These are phyloP conservation scores for Urocitellus parryii DNA, from an alignment of 2,113 vertebrate genomes.

Conservation along the genomic window DNA sequence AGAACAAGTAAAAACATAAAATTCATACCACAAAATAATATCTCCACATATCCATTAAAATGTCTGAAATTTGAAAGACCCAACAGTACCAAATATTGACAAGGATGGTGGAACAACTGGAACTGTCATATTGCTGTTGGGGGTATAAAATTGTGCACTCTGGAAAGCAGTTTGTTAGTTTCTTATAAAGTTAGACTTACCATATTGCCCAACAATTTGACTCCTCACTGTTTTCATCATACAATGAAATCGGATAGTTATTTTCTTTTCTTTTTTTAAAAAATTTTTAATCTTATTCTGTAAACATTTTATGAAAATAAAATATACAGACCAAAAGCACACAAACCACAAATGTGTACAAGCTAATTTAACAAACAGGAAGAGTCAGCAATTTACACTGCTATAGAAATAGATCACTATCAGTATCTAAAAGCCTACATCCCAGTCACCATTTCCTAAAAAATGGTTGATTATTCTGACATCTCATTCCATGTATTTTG, in stretches of 20 bases:
- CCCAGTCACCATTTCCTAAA: not conserved
- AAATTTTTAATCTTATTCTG: not conserved
- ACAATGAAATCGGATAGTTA: not conserved
- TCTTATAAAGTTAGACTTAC: not conserved
- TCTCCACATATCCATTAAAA: not conserved
- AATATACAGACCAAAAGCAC: not conserved
- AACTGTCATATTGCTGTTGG: too few relatives aligned
- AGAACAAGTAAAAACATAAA: not conserved
- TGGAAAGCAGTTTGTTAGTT: not conserved
- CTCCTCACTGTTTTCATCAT: not conserved
- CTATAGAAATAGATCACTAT: not conserved
- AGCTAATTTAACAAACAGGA: not conserved
- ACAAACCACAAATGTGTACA: not conserved
- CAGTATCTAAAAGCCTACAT: not conserved
- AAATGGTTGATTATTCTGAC: not conserved
- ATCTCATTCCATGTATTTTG: not conserved
- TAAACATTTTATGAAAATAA: not conserved
- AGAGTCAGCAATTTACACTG: not conserved
- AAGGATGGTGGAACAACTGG: not conserved
- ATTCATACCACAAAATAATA: not conserved
- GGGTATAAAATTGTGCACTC: not conserved
- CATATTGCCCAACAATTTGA: not conserved
- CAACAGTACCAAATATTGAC: not conserved
- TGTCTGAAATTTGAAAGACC: not conserved
- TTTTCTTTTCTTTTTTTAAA: slow-evolving; percentile 20